Percentiles rank a stretch among this genome's conserved stretches.
phyloP scores from a whole-genome alignment of 2,797 vertebrate genomes.

The Molothrus aeneus region DNA sequence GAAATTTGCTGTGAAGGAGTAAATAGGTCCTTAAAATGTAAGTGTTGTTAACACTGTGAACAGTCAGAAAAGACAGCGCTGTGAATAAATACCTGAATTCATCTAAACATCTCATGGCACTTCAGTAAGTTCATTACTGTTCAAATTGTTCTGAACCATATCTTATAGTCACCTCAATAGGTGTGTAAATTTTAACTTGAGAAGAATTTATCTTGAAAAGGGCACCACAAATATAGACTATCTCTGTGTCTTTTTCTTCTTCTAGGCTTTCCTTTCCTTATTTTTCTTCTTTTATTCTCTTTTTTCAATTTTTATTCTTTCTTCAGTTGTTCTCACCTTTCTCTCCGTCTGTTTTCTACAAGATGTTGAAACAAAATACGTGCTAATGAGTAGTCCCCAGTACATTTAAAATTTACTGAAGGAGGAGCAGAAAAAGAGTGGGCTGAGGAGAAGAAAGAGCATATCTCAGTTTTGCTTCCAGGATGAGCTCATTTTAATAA shows the following conservation, averaged over 20 bases:
- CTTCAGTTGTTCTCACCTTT: background rate
- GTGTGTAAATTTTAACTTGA: background rate
- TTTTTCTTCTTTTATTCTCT: background rate
- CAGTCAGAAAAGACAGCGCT: background rate
- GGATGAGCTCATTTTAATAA: background rate
- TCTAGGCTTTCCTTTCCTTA: background rate
- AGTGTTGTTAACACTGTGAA: background rate
- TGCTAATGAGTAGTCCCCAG: background rate
- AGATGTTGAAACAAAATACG: background rate
- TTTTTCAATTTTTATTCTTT: background rate
- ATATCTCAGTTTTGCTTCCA: background rate
- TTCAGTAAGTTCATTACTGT: background rate
- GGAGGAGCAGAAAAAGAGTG: background rate
- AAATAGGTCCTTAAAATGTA: background rate
- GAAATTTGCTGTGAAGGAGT: background rate
- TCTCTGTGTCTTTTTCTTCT: background rate
- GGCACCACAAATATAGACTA: accelerated
- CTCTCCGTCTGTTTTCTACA: background rate
- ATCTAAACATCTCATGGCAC: background rate
- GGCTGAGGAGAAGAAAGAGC: background rate
- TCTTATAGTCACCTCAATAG: background rate
- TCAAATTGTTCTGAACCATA: background rate
- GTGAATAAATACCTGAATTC: background rate
- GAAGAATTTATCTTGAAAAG: background rate
- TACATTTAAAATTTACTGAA: background rate